phyloP scores from a whole-genome alignment of 2,797 vertebrate genomes.

The Platalea minor region DNA sequence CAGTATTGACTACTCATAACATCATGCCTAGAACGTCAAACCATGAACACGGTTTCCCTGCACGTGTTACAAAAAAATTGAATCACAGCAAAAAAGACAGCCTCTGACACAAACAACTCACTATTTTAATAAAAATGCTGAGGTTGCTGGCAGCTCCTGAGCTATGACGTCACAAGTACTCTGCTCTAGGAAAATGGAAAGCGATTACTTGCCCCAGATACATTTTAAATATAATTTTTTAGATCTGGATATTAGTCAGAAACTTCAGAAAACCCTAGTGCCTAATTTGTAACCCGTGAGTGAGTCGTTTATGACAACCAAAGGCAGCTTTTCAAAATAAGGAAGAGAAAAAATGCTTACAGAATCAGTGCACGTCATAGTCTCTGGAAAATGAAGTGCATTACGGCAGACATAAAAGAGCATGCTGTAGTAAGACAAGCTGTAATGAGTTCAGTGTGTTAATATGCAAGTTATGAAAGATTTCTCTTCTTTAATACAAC shows the following conservation, averaged over 20 bases:
- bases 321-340: conserved; percentile 36
- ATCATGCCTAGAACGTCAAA: neutral
- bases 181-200: neutral
- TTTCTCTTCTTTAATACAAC: conserved; percentile 51
- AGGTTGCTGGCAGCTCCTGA: neutral
- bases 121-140: neutral
- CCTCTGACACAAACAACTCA: neutral
- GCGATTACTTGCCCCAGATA: conserved; percentile 19
- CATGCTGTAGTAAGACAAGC: conserved; percentile 27
- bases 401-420: conserved; percentile 35
- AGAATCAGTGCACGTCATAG: conserved; percentile 37
- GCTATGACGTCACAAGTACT: neutral
- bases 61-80: neutral
- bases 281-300: conserved; percentile 24
- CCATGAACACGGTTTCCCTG: neutral
- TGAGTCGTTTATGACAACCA: conserved; percentile 29
- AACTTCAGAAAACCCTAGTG: conserved; percentile 17
- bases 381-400: conserved; percentile 50
- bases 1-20: neutral
- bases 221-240: conserved; percentile 21
- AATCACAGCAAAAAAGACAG: neutral
- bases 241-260: conserved; percentile 5
- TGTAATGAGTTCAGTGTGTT: conserved; percentile 58
- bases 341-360: neutral
- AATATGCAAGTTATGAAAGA: conserved; percentile 54